Base-by-base conservation (phyloP, 2,888 invertebrate genomes). In the Gortyna flavago region DNA sequence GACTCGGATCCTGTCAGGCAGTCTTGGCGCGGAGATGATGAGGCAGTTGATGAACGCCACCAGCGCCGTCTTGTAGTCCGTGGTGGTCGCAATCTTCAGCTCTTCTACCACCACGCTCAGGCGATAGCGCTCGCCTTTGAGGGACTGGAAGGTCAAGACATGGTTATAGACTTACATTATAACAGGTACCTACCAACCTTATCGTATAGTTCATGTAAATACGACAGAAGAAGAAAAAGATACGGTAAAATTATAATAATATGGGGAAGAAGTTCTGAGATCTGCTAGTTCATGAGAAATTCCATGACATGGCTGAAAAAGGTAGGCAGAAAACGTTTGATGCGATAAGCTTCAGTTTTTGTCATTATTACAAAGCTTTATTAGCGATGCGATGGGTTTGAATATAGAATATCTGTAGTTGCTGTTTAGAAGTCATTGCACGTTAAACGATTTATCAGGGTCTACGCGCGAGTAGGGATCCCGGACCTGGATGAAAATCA, bases 11-110 rank as follows among this genome's bases (percentile, higher is more conserved):
- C 99, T 97, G 92, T 99, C 99, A 87, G 98, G 98, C 85, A 99
- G 97, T 79, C 98, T 97, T 68, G 98, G 98, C 21, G 99, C 99
- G 35, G 99, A 99, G 92, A 99, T 98, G 94, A 99, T 98, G 93
- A 99, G 98, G 94, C 99, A 99, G 97, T 99, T 99, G 96, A 99
- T 97, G 97, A 99, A 99, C 77, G 99, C 99, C 92, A 99, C 97
- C 88, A 99, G 97, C 11, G 99, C 98, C 21, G 99, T 99, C 97
- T 98, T 98, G 97, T 99, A 99, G 95, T 99, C 99, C 74, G 98
- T 97, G 81, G 98, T 97, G 73, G 97, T 97, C 57, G 99, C 98
- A 89, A 97, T 97, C 93, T 98, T 98, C 92, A 99, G 97, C 96
- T 99, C 99, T 88, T 98, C 98, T 79, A 99, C 98, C 87, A 99